Evolutionary conservation across 2,797 vertebrate species (phyloP).

Genomic region (Peromyscus attwateri): DNA sequence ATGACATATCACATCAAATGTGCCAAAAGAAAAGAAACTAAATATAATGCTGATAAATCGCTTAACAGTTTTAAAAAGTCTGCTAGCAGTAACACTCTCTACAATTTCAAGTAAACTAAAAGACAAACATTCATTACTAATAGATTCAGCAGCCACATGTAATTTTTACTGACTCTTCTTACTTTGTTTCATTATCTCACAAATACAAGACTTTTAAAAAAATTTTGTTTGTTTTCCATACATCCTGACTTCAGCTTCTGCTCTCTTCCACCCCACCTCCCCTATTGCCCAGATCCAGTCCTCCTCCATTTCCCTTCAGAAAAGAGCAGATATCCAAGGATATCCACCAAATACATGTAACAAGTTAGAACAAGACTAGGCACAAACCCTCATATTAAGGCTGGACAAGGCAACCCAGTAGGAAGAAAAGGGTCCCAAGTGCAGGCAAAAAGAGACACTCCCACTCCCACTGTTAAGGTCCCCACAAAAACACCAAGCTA

Average conservation of each 20-base stretch:
- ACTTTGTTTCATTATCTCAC: constrained; percentile 18
- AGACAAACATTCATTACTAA: constrained; percentile 39
- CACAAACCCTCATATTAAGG: not conserved
- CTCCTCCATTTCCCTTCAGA: not conserved
- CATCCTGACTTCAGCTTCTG: not conserved
- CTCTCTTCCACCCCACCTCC: not conserved
- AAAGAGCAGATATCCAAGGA: not conserved
- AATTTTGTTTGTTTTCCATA: not conserved
- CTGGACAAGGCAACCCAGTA: not conserved
- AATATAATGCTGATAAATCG: constrained; percentile 9
- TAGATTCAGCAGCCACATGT: not conserved
- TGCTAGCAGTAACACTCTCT: constrained; percentile 10
- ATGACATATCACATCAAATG: constrained; percentile 45
- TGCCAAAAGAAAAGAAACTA: constrained; percentile 47
- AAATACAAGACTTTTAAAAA: not conserved
- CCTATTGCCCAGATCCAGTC: not conserved
- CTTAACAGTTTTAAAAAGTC: constrained; percentile 49
- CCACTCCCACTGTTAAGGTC: not conserved
- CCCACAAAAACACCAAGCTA: not conserved
- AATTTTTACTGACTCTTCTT: constrained; percentile 40
- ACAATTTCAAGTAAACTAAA: constrained; percentile 51
- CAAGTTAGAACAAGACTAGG: not conserved
- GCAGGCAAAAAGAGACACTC: not conserved
- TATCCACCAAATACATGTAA: not conserved
- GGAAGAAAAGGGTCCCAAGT: not conserved